Percentiles rank a stretch among this genome's conserved stretches.
These are phyloP conservation scores for Brachionus rotundiformis DNA, from an alignment of 1,140 invertebrate species.

Conservation along the genomic window DNA sequence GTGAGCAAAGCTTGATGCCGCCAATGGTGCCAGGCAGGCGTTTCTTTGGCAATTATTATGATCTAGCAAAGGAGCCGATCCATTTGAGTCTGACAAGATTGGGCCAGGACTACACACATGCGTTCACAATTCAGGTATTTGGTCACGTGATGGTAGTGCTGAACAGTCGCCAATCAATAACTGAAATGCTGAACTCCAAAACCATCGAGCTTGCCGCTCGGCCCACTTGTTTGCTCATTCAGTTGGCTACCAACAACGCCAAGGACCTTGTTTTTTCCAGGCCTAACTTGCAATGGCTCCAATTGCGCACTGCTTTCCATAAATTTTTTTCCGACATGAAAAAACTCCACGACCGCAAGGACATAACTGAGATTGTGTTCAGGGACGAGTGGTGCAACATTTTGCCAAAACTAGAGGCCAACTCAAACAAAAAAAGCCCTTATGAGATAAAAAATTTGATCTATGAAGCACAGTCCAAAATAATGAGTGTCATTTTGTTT, in stretches of 20 bases:
- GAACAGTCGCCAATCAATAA: background rate
- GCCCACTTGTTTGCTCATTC: background rate
- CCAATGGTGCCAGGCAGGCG: background rate
- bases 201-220: background rate
- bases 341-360: slow-evolving; percentile 20
- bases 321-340: slow-evolving; percentile 33
- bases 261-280: background rate
- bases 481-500: slow-evolving; percentile 10
- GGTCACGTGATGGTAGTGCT: background rate
- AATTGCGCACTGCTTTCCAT: slow-evolving; percentile 23
- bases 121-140: background rate
- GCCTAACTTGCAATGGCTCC: background rate
- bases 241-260: slow-evolving; percentile 1
- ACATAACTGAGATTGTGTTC: slow-evolving; percentile 28
- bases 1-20: background rate
- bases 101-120: background rate
- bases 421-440: background rate
- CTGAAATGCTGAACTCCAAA: background rate
- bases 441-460: background rate
- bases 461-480: background rate
- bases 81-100: background rate
- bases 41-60: background rate
- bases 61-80: background rate
- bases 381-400: background rate
- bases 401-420: background rate